Conservation (phyloP, 2,797 vertebrate species). For the Lagocephalus sceleratus region DNA sequence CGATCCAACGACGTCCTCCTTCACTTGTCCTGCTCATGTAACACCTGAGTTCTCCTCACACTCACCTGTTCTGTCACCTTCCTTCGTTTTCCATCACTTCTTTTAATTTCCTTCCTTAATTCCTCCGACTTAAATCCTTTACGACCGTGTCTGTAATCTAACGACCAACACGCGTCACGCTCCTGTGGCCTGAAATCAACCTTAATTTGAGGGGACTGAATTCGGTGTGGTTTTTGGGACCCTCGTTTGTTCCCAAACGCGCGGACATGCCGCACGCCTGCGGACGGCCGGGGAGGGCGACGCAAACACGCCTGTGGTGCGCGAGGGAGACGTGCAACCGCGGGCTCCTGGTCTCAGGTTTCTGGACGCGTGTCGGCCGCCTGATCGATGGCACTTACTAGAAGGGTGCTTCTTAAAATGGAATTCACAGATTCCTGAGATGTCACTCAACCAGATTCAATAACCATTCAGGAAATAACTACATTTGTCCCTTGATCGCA, state of each 20-base stretch:
- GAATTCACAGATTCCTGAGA: not conserved
- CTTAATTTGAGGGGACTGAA: no score
- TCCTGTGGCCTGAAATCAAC: no score
- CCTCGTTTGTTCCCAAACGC: no score
- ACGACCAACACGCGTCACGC: no score
- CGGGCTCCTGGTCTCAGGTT: not conserved
- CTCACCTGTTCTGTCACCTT: constrained; percentile 17
- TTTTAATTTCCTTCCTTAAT: constrained; percentile 2
- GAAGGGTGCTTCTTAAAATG: constrained; percentile 22
- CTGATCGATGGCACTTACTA: constrained; percentile 14
- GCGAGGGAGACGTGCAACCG: constrained; percentile 39
- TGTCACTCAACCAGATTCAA: not conserved
- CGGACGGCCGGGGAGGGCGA: no score
- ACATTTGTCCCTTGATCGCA: no score
- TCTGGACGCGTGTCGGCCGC: not conserved
- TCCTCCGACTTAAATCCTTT: not conserved
- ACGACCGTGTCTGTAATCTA: no score
- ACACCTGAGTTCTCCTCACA: constrained; percentile 9
- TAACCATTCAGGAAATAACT: not conserved
- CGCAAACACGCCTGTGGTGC: not conserved
- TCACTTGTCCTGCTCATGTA: constrained; percentile 19
- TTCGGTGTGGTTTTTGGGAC: no score
- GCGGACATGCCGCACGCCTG: not conserved
- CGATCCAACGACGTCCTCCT: constrained; percentile 24
- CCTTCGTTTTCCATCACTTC: not conserved